Percentiles rank a stretch among this genome's conserved stretches.
These are phyloP conservation scores for Pammene aurita DNA, from an alignment of 2,888 invertebrate genomes.

Conservation along the genomic window DNA sequence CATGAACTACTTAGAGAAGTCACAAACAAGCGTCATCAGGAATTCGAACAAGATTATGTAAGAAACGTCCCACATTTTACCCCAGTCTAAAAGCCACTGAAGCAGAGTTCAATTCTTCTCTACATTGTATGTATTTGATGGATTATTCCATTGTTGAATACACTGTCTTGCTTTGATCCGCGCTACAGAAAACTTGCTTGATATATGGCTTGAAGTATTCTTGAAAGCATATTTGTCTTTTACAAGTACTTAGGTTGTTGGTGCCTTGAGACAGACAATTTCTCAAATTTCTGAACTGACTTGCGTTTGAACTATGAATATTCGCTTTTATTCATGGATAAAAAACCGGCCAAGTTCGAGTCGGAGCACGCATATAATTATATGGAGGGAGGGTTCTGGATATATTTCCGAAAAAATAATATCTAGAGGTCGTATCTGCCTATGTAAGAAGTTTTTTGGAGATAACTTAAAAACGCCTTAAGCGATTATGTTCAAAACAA, in stretches of 20 bases:
- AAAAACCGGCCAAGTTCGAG: not conserved
- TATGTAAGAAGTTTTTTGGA: too few relatives aligned
- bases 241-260: constrained; percentile 7
- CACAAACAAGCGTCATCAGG: too few relatives aligned
- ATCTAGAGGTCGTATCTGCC: too few relatives aligned
- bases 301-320: not conserved
- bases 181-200: constrained; percentile 10
- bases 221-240: constrained; percentile 25
- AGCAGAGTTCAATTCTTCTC: not conserved
- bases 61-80: too few relatives aligned
- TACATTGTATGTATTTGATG: not conserved
- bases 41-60: too few relatives aligned
- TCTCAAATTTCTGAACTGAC: constrained; percentile 3
- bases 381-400: too few relatives aligned
- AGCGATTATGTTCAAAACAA: too few relatives aligned
- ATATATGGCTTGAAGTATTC: constrained; percentile 27
- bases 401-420: too few relatives aligned
- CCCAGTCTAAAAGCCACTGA: too few relatives aligned
- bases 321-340: not conserved
- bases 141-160: constrained; percentile 13
- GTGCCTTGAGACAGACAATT: not conserved
- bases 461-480: too few relatives aligned
- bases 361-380: too few relatives aligned
- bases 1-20: too few relatives aligned
- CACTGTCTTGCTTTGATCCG: constrained; percentile 9